Evolutionary conservation across 2,797 vertebrate species (phyloP).

Genomic region (Chromis chromis): DNA sequence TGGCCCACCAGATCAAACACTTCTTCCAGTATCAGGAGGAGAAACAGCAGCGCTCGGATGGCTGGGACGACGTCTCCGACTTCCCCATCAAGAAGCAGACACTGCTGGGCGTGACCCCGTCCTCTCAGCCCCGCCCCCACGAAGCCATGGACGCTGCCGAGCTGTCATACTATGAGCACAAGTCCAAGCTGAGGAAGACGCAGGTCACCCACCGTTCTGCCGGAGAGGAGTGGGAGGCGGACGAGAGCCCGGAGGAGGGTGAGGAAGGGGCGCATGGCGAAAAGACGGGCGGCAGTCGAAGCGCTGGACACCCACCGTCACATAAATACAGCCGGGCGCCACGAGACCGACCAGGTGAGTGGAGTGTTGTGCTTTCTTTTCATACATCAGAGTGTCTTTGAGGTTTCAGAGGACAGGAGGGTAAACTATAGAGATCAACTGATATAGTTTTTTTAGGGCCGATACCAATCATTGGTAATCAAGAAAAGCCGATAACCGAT

Average conservation of each 20-base stretch:
- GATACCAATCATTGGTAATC: no score
- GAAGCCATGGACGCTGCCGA: constrained; percentile 86
- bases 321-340: constrained; percentile 51
- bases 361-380: not conserved
- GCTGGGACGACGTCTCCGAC: constrained; percentile 87
- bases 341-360: constrained; percentile 65
- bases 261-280: not conserved
- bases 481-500: no score
- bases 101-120: constrained; percentile 69
- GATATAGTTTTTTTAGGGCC: no score
- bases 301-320: not conserved
- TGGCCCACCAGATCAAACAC: constrained; percentile 95
- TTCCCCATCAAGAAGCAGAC: constrained; percentile 87
- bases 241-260: constrained; percentile 57
- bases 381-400: not conserved
- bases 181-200: constrained; percentile 94
- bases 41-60: constrained; percentile 88
- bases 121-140: constrained; percentile 27
- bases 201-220: constrained; percentile 88
- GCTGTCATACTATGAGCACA: constrained; percentile 94
- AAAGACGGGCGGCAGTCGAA: constrained; percentile 5
- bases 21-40: constrained; percentile 98
- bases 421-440: no score
- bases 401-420: no score
- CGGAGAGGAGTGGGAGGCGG: constrained; percentile 69